phyloP scores from a whole-genome alignment of 1,140 invertebrate genomes.

The Drosophila punjabiensis region DNA sequence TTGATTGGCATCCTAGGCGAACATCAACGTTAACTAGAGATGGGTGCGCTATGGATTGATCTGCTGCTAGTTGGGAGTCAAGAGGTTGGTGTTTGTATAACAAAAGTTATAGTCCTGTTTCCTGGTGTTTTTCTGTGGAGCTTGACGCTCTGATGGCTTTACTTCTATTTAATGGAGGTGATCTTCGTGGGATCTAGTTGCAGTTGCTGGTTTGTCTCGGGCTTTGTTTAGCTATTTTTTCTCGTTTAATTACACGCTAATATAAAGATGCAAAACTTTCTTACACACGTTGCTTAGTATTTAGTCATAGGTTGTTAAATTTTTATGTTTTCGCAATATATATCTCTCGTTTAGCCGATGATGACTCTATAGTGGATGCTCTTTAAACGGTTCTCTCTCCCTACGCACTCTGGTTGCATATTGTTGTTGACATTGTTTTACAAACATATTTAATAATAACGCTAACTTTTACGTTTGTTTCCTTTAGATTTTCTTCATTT shows the following conservation, averaged over 20 bases:
- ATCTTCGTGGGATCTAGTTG: conserved; percentile 36
- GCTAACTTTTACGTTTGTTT: conserved; percentile 57
- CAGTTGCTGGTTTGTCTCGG: conserved; percentile 40
- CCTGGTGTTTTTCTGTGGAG: conserved; percentile 11
- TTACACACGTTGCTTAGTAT: conserved; percentile 75
- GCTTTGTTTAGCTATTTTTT: conserved; percentile 45
- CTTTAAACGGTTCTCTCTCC: conserved; percentile 20
- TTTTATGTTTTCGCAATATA: conserved; percentile 36
- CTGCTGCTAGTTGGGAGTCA: conserved; percentile 6
- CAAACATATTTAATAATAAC: conserved; percentile 77
- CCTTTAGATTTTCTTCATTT: conserved; percentile 41
- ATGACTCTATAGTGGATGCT: conserved; percentile 51
- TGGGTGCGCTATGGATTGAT: conserved; percentile 26
- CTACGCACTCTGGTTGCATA: conserved; percentile 26
- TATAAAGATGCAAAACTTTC: conserved; percentile 83
- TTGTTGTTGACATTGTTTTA: conserved; percentile 54
- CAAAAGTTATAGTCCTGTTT: conserved; percentile 29
- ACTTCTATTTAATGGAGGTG: conserved; percentile 24
- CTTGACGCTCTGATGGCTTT: conserved; percentile 4
- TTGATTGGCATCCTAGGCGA: conserved; percentile 75
- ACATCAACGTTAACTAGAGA: conserved; percentile 69
- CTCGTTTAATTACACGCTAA: conserved; percentile 73
- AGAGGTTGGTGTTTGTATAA: conserved; percentile 19
- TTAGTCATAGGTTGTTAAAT: conserved; percentile 69
- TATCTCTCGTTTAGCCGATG: conserved; percentile 24